Conservation (phyloP, 2,113 vertebrate species). For the Campylomormyrus numenius region DNA sequence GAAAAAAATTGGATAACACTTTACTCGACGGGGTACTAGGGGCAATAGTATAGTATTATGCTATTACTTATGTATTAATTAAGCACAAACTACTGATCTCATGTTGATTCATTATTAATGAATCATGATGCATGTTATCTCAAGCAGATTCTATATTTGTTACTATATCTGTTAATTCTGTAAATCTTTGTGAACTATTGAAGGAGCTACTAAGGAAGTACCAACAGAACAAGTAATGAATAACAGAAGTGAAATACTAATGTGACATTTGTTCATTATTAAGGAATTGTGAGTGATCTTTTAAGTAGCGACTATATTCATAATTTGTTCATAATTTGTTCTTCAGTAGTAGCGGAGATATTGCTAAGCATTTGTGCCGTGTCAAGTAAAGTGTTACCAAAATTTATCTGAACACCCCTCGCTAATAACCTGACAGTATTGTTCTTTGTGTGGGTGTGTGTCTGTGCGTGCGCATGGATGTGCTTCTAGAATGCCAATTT, state of each 20-base stretch:
- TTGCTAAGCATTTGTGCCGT: not conserved
- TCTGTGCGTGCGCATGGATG: slow-evolving; percentile 21
- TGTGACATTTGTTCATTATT: not conserved
- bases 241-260: not conserved
- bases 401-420: not conserved
- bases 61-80: not conserved
- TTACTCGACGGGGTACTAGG: not conserved
- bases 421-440: not conserved
- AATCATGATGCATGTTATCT: not conserved
- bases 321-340: not conserved
- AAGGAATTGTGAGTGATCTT: not conserved
- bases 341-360: not conserved
- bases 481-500: slow-evolving; percentile 79
- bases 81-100: not conserved
- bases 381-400: not conserved
- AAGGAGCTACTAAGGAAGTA: not conserved
- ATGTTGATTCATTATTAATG: not conserved
- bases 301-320: not conserved
- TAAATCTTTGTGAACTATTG: not conserved
- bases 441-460: not conserved
- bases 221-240: not conserved
- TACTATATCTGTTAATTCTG: not conserved
- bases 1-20: not conserved
- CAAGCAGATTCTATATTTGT: not conserved
- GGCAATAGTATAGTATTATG: not conserved